phyloP scores from a whole-genome alignment of 2,113 vertebrate genomes.

The Catharus fuscescens region DNA sequence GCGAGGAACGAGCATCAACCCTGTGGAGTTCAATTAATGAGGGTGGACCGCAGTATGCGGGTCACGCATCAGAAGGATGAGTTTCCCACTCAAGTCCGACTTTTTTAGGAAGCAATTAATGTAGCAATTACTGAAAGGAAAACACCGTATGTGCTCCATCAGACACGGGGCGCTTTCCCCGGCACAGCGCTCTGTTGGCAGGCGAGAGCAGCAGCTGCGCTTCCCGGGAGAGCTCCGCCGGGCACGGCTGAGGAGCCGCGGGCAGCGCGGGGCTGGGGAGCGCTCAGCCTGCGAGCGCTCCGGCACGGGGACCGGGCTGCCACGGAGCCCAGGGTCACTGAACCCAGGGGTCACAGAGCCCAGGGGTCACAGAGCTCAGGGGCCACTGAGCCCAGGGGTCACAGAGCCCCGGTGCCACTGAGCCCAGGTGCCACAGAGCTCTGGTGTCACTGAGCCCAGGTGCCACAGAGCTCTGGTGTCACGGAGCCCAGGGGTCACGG shows the following conservation, averaged over 20 bases:
- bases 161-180: rapidly evolving
- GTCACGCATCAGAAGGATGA: rapidly evolving
- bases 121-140: rapidly evolving
- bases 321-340: rapidly evolving
- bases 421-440: no score
- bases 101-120: neutral
- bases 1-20: rapidly evolving
- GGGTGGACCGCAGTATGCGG: rapidly evolving
- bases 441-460: no score
- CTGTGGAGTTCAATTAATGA: rapidly evolving
- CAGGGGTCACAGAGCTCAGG: rapidly evolving
- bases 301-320: neutral
- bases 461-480: no score
- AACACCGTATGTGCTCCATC: neutral
- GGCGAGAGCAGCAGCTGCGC: rapidly evolving
- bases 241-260: neutral
- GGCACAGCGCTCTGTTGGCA: rapidly evolving
- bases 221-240: rapidly evolving
- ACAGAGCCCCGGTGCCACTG: no score
- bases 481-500: no score
- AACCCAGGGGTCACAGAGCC: rapidly evolving
- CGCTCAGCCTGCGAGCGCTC: neutral
- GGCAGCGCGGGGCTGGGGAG: neutral
- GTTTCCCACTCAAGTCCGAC: neutral
- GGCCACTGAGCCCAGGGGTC: no score